Evolutionary conservation across 2,797 vertebrate species (phyloP), one percentile per base, ranked within the genome.

Genomic region (Epinephelus awoara): DNA sequence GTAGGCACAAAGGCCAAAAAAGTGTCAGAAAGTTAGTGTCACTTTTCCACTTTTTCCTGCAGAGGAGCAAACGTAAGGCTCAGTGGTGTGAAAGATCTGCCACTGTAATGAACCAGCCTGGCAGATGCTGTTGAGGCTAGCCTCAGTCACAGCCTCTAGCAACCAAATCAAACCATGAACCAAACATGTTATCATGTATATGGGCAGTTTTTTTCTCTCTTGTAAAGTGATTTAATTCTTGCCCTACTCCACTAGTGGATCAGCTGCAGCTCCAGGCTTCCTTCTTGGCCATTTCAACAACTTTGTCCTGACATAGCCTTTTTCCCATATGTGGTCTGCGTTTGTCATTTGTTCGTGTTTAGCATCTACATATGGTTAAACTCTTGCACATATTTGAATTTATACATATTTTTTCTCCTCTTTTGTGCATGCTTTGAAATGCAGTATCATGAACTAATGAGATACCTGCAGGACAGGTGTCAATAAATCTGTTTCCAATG

Each of bases 1-100:
- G 74, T 10, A 46, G 63, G 55, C 47, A 38, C 23, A 56, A 70
- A 86, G 51, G 51, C 65, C 66, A 80, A 71, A 77, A 44, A 76
- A 64, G 19, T 78, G 63, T 84, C 75, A 19, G 42, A 69, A 64
- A 59, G 51, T 23, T 27, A n/a, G 15, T 77, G 67, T 82, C 54
- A 21, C 63, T 70, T 72, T 77, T 70, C 70, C 58, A 74, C 47
- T 67, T 54, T 34, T 23, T 17, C 40, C 51, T 64, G 46, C 55
- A 25, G 7, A n/a, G 17, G 40, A 72, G 15, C 40, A 29, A 40
- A 17, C 29, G 42, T 44, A 58, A 21, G 59, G 63, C 21, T 40
- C 42, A 70, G 42, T 3, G 17, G 19, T 62, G 55, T 56, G 63
- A 84, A 68, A 62, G 25, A 59, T 46, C 9, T 62, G 34, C 34